phyloP scores from a whole-genome alignment of 2,113 vertebrate genomes.

The Rana temporaria region DNA sequence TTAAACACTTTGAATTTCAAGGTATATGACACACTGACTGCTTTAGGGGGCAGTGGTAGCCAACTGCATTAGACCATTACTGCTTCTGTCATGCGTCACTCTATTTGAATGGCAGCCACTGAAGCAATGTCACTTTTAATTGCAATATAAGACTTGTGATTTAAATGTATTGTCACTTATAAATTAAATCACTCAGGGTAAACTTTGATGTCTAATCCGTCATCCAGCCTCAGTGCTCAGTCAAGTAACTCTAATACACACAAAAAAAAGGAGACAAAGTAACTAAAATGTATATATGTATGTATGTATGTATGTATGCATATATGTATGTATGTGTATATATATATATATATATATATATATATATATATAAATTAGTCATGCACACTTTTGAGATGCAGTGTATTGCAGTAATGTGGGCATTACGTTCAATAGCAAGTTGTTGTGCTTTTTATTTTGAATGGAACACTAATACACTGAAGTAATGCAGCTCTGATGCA shows the following conservation, averaged over 20 bases:
- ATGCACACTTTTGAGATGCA: no score
- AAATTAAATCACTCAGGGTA: slow-evolving; percentile 12
- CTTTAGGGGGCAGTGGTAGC: slow-evolving; percentile 5
- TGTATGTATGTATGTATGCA: no score
- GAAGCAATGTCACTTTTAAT: slow-evolving; percentile 22
- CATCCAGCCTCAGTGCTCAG: neutral
- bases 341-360: no score
- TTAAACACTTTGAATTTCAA: neutral
- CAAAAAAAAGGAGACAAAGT: no score
- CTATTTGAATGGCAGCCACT: slow-evolving; percentile 13
- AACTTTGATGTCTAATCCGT: neutral
- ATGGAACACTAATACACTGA: no score
- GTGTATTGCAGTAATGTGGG: no score
- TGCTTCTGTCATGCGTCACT: slow-evolving; percentile 22
- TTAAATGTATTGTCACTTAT: slow-evolving; percentile 6
- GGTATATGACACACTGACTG: slow-evolving; percentile 1
- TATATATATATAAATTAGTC: no score
- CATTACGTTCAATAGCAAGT: no score
- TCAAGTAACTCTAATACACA: neutral
- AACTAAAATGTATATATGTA: no score
- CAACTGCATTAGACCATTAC: slow-evolving; percentile 29
- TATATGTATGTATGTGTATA: no score
- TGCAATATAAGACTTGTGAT: slow-evolving; percentile 3
- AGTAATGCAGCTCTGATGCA: no score
- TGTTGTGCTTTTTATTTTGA: no score